A percentile compares a stretch with the other conserved stretches of the same genome.
These are phyloP conservation scores for Gadopsis marmoratus DNA, from an alignment of 2,797 vertebrate genomes.

Conservation along the genomic window DNA sequence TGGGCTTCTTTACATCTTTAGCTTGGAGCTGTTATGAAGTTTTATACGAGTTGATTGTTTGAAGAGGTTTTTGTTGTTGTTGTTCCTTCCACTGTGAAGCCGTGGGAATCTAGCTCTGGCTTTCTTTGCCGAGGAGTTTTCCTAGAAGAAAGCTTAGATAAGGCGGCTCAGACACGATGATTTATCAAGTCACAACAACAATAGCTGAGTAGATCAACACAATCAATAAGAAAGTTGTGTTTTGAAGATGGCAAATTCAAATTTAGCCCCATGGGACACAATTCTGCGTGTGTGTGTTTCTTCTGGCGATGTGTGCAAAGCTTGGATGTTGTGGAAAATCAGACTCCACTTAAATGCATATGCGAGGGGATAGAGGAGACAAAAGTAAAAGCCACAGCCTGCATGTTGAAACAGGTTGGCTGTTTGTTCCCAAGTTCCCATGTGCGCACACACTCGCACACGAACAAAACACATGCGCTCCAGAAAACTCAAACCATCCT, in stretches of 20 bases:
- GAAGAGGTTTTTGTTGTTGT: slow-evolving; percentile 87
- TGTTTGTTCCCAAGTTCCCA: slow-evolving; percentile 66
- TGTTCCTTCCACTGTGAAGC: slow-evolving; percentile 83
- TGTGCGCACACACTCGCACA: slow-evolving; percentile 23
- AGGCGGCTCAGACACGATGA: slow-evolving; percentile 44
- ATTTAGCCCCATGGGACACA: slow-evolving; percentile 15
- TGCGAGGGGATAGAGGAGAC: slow-evolving; percentile 50
- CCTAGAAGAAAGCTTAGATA: slow-evolving; percentile 42
- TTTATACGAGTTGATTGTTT: slow-evolving; percentile 82
- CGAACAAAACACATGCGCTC: slow-evolving; percentile 14
- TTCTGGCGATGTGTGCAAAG: slow-evolving; percentile 26
- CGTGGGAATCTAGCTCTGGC: slow-evolving; percentile 84
- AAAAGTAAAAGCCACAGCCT: slow-evolving; percentile 71
- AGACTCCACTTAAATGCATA: slow-evolving; percentile 61
- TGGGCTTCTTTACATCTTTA: slow-evolving; percentile 52
- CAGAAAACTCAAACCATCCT: slow-evolving; percentile 57
- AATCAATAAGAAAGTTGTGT: slow-evolving; percentile 38
- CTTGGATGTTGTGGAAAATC: slow-evolving; percentile 62
- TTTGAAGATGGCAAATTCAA: slow-evolving; percentile 54
- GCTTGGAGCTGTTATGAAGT: slow-evolving; percentile 85
- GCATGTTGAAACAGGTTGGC: slow-evolving; percentile 74
- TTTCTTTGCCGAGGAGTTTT: slow-evolving; percentile 54
- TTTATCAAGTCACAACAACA: slow-evolving; percentile 57
- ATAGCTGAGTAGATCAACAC: slow-evolving; percentile 46
- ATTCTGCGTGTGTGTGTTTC: slow-evolving; percentile 23